Conservation (phyloP, 2,888 invertebrate species). For the Malacosoma neustria region DNA sequence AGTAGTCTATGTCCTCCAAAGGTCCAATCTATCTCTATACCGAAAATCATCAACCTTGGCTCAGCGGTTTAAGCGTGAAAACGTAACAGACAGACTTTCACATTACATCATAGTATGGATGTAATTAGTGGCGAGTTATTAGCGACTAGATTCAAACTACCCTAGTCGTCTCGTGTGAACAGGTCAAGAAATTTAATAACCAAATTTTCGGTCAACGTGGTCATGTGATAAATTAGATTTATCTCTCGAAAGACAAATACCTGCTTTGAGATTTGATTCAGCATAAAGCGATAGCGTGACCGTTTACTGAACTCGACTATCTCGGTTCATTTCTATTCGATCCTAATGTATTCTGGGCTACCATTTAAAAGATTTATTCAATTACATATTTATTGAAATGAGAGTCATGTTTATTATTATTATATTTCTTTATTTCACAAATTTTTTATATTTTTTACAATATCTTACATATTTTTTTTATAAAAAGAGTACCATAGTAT, state of each 20-base stretch:
- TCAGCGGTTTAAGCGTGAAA: no score
- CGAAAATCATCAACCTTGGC: no score
- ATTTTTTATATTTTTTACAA: background rate
- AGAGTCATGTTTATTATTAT: background rate
- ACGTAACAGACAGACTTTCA: no score
- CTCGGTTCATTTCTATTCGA: background rate
- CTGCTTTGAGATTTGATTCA: background rate
- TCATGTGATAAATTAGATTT: background rate
- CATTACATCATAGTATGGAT: no score
- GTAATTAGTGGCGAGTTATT: no score
- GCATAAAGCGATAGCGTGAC: background rate
- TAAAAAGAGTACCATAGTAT: no score
- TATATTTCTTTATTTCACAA: no score
- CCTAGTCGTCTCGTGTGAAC: background rate
- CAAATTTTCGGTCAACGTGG: background rate
- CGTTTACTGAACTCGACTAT: background rate
- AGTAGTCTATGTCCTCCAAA: no score
- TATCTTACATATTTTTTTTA: no score
- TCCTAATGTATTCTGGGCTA: background rate
- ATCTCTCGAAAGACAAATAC: background rate
- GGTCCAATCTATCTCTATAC: no score
- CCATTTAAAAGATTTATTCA: background rate
- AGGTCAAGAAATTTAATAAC: background rate
- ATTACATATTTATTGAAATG: background rate
- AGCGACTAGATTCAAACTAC: no score